phyloP scores from a whole-genome alignment of 1,140 invertebrate genomes.

The Myzus persicae region DNA sequence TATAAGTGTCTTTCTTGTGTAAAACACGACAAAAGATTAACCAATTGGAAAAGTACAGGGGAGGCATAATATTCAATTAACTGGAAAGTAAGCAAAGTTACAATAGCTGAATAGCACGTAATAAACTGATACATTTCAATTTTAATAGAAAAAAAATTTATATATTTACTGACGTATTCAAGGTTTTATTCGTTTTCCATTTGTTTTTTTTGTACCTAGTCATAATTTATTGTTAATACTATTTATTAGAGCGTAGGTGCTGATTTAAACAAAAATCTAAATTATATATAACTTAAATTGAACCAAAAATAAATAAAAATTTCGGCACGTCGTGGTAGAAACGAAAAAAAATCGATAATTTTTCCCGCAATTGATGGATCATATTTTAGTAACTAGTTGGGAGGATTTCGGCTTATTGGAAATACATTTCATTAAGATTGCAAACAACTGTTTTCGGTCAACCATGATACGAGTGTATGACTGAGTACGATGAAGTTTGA shows the following conservation, averaged over 20 bases:
- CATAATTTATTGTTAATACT: neutral
- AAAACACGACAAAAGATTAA: neutral
- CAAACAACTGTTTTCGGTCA: neutral
- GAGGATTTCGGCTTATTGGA: neutral
- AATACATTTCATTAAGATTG: neutral
- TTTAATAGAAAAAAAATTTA: no score
- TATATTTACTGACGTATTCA: neutral
- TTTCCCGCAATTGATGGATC: neutral
- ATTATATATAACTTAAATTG: neutral
- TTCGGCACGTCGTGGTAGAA: no score
- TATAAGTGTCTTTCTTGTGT: neutral
- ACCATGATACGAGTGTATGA: neutral
- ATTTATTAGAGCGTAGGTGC: neutral
- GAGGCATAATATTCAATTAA: neutral
- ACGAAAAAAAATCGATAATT: no score
- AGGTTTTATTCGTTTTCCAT: neutral
- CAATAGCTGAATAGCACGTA: no score
- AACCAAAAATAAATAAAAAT: neutral
- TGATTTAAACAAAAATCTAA: neutral
- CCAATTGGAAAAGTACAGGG: neutral
- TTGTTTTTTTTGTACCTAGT: neutral
- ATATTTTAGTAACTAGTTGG: neutral
- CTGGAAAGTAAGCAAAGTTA: no score
- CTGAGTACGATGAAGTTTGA: neutral
- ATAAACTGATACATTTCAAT: no score